Evolutionary conservation across 1,140 invertebrate genomes (phyloP).

Genomic region (Hyposmocoma kahamanoa): DNA sequence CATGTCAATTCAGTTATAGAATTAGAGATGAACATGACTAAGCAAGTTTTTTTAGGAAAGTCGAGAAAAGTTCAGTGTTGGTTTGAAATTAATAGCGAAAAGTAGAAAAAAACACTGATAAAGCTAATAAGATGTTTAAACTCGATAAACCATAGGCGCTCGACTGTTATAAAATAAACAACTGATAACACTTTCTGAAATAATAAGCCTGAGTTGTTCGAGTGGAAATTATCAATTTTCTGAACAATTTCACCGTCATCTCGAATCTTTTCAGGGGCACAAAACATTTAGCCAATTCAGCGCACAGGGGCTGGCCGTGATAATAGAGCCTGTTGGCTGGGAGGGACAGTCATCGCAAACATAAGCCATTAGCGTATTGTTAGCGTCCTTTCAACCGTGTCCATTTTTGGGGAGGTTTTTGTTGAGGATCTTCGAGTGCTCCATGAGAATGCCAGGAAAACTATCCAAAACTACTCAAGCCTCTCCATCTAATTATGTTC

Average conservation of each 20-base stretch:
- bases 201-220: conserved; percentile 43
- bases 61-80: no score
- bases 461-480: neutral
- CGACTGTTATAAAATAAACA: conserved; percentile 9
- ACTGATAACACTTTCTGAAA: conserved; percentile 27
- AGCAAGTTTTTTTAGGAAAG: no score
- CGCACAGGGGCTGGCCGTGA: conserved; percentile 48
- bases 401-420: conserved; percentile 32
- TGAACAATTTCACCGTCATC: conserved; percentile 67
- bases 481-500: neutral
- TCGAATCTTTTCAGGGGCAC: conserved; percentile 63
- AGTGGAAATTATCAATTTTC: conserved; percentile 69
- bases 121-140: neutral
- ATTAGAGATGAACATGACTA: no score
- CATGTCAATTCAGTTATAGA: no score
- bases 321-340: conserved; percentile 59
- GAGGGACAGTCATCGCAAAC: conserved; percentile 60
- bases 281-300: conserved; percentile 71
- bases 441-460: conserved; percentile 4
- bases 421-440: conserved; percentile 25
- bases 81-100: no score
- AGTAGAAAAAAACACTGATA: conserved; percentile 6
- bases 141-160: neutral
- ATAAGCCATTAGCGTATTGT: conserved; percentile 67
- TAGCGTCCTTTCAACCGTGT: conserved; percentile 37